A percentile compares a stretch with the other conserved stretches of the same genome.
Evolutionary conservation across 2,888 invertebrate species (phyloP).

Genomic region (Actias luna): DNA sequence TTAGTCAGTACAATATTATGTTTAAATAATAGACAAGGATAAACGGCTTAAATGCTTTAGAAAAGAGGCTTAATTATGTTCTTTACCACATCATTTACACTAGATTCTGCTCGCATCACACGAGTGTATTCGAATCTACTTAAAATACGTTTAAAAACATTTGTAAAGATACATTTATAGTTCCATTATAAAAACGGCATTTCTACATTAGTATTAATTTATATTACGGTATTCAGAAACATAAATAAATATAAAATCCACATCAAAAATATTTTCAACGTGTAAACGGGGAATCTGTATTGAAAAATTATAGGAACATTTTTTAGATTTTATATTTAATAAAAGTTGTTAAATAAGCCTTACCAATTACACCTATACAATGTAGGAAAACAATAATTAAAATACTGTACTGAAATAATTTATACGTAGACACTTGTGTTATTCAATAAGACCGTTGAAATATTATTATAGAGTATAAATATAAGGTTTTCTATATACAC

Average conservation of each 20-base stretch:
- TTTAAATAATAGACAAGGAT: neutral
- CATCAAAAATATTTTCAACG: neutral
- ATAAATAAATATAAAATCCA: conserved; percentile 10
- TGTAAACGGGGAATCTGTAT: conserved; percentile 12
- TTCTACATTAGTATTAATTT: conserved; percentile 6
- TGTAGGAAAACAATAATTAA: neutral
- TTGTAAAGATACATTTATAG: conserved; percentile 7
- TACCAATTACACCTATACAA: neutral
- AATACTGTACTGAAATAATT: neutral
- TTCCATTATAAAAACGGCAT: conserved; percentile 9
- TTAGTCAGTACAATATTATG: neutral
- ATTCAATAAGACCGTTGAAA: neutral
- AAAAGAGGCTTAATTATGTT: neutral
- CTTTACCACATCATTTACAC: neutral
- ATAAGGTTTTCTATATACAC: neutral
- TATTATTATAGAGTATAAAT: neutral
- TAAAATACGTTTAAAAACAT: neutral
- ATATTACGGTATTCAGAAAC: conserved; percentile 1
- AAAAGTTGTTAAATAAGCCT: neutral
- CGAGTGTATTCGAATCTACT: neutral
- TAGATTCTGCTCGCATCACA: neutral
- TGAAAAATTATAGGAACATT: conserved; percentile 1
- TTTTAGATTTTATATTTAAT: neutral
- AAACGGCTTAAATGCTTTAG: neutral
- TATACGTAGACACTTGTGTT: neutral